A percentile compares a stretch with the other conserved stretches of the same genome.
Evolutionary conservation across 2,113 vertebrate species (phyloP).

Genomic region (Chelonoidis abingdonii): DNA sequence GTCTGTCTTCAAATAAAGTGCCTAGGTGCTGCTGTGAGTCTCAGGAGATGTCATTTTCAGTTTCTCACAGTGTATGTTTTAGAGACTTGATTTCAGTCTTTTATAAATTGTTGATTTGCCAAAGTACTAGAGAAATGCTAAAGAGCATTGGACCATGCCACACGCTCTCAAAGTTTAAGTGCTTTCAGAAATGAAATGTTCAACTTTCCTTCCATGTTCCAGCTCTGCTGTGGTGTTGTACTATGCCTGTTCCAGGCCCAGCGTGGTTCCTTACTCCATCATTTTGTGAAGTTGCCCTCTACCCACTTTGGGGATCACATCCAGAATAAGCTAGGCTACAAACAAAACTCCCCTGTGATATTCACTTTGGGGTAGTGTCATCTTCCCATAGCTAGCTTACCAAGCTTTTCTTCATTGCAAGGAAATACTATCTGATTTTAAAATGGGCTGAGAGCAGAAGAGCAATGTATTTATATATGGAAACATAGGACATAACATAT

Average conservation of each 20-base stretch:
- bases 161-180: neutral
- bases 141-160: neutral
- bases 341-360: neutral
- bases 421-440: neutral
- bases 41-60: constrained; percentile 12
- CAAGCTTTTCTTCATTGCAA: neutral
- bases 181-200: constrained; percentile 46
- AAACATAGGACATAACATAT: neutral
- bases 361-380: neutral
- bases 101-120: constrained; percentile 36
- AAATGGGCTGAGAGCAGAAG: neutral
- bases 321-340: neutral
- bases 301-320: neutral
- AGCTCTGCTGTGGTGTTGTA: neutral
- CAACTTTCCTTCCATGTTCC: too few relatives aligned
- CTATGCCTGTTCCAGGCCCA: neutral
- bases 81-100: neutral
- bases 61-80: constrained; percentile 10
- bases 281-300: neutral
- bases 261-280: neutral
- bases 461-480: neutral
- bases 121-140: constrained; percentile 21
- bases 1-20: accelerated
- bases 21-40: accelerated
- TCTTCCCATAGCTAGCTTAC: neutral